A percentile compares a stretch with the other conserved stretches of the same genome.
Evolutionary conservation across 1,140 invertebrate genomes (phyloP).

Genomic region (Brachionus rubens): DNA sequence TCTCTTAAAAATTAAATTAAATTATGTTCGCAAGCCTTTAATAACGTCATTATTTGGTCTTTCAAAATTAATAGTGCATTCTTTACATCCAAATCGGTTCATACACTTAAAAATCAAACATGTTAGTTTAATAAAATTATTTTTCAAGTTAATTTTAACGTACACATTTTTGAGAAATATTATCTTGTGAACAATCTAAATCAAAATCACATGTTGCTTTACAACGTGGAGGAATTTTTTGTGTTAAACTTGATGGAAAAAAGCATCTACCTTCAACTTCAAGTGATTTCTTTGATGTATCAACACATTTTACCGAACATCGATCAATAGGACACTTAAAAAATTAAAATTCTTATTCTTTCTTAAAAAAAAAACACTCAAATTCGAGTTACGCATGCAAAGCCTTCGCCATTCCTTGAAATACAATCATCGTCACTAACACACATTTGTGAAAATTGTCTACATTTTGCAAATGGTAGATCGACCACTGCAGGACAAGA

Average conservation of each 20-base stretch:
- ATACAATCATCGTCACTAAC: too few relatives aligned
- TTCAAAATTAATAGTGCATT: not conserved
- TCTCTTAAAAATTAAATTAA: too few relatives aligned
- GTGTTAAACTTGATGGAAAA: not conserved
- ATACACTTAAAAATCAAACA: not conserved
- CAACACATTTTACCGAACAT: not conserved
- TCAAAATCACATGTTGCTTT: not conserved
- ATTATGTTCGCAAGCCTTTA: too few relatives aligned
- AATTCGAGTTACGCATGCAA: too few relatives aligned
- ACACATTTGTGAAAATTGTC: too few relatives aligned
- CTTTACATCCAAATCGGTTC: not conserved
- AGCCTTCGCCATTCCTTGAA: too few relatives aligned
- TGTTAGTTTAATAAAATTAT: not conserved
- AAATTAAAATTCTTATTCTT: not conserved
- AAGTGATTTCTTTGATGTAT: not conserved
- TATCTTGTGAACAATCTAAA: not conserved
- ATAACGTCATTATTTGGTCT: too few relatives aligned
- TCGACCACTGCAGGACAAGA: too few relatives aligned
- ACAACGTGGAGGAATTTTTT: not conserved
- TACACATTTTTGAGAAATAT: conserved; percentile 15
- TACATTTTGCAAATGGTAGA: too few relatives aligned
- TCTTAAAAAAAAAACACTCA: not conserved
- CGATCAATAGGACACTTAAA: not conserved
- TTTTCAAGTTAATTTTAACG: not conserved
- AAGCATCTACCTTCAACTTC: not conserved